phyloP scores from a whole-genome alignment of 2,888 invertebrate species.

The Eueremaeus valkanovi region DNA sequence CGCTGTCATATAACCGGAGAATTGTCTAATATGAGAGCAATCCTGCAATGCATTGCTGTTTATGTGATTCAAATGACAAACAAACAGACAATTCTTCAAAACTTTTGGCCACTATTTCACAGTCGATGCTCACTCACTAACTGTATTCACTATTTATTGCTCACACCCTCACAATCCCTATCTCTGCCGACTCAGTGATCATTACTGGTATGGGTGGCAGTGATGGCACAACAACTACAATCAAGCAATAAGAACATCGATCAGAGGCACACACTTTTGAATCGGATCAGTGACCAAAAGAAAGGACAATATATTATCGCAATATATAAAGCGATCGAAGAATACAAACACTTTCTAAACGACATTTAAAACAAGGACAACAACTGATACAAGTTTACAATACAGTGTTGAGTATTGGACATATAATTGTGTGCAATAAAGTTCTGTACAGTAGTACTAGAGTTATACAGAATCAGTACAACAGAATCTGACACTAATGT shows the following conservation, averaged over 20 bases:
- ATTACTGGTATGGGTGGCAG: not conserved
- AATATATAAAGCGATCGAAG: not conserved
- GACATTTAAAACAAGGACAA: no score
- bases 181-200: not conserved
- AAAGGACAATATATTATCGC: not conserved
- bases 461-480: no score
- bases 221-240: not conserved
- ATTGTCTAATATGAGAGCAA: no score
- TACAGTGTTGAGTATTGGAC: not conserved
- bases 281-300: not conserved
- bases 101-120: not conserved
- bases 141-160: not conserved
- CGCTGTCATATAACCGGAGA: no score
- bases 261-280: not conserved
- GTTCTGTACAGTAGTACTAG: no score
- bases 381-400: not conserved
- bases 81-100: not conserved
- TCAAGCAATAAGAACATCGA: not conserved
- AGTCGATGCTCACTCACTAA: not conserved
- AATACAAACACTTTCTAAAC: not conserved
- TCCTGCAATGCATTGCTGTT: not conserved
- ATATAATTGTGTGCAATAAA: not conserved
- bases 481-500: no score
- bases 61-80: not conserved
- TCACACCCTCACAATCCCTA: not conserved